phyloP scores from a whole-genome alignment of 2,797 vertebrate genomes.

The Todus mexicanus region DNA sequence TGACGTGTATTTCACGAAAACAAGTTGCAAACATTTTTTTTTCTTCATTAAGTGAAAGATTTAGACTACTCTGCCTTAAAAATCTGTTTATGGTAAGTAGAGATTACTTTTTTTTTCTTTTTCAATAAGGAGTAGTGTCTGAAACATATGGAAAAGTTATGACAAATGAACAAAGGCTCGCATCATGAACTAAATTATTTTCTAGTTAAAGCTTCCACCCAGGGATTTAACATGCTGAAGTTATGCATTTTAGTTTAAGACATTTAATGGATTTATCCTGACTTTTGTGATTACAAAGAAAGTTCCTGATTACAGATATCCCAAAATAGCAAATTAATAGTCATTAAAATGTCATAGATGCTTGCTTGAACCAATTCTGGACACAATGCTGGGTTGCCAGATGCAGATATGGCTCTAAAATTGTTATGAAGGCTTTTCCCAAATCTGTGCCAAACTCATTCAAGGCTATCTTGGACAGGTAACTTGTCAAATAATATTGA shows the following conservation, averaged over 20 bases:
- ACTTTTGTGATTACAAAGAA: background rate
- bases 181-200: background rate
- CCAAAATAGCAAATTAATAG: background rate
- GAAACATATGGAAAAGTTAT: background rate
- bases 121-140: background rate
- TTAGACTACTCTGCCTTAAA: background rate
- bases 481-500: background rate
- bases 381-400: background rate
- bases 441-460: background rate
- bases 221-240: background rate
- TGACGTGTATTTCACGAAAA: background rate
- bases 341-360: background rate
- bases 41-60: background rate
- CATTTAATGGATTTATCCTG: background rate
- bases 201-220: background rate
- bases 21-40: background rate
- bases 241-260: background rate
- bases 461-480: background rate
- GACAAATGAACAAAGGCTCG: background rate
- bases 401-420: background rate
- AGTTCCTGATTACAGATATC: background rate
- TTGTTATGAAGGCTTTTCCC: background rate
- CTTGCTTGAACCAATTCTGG: background rate
- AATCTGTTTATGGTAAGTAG: background rate
- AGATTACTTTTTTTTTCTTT: background rate